Conservation (phyloP, 2,797 vertebrate genomes). For the Avahi laniger region DNA sequence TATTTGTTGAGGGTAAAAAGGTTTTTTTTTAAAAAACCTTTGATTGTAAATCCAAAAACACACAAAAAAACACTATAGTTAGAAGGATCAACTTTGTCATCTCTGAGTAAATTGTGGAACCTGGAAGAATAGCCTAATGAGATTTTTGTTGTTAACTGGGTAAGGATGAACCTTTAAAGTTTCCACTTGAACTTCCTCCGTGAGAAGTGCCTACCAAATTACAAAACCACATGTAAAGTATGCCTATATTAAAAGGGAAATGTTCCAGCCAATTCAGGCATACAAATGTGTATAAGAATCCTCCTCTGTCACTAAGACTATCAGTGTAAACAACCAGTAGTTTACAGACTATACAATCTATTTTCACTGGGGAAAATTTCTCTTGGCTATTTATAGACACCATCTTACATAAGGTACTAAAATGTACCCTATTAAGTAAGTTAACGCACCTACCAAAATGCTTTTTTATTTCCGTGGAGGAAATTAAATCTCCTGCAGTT, state of each 20-base stretch:
- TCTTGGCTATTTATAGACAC: not conserved
- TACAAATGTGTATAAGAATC: not conserved
- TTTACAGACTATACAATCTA: not conserved
- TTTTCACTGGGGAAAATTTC: not conserved
- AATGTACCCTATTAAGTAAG: constrained; percentile 42
- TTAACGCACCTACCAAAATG: not conserved
- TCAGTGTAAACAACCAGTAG: not conserved
- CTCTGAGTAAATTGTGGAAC: not conserved
- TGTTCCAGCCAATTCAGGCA: not conserved
- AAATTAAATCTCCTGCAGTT: constrained; percentile 48
- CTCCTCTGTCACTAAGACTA: not conserved
- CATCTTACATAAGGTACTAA: not conserved
- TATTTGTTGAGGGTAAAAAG: not conserved
- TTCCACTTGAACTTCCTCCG: not conserved
- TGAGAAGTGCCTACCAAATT: not conserved
- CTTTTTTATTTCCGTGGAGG: constrained; percentile 16
- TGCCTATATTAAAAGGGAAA: not conserved
- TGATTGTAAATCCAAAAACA: not conserved
- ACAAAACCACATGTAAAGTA: not conserved
- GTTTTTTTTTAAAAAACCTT: not conserved
- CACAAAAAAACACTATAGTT: not conserved
- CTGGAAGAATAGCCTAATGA: not conserved
- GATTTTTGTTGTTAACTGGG: not conserved
- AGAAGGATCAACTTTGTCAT: not conserved
- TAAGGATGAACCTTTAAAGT: not conserved